Evolutionary conservation across 2,113 vertebrate genomes (phyloP), one percentile per base, ranked within the genome.

Genomic region (Epinephelus fuscoguttatus): DNA sequence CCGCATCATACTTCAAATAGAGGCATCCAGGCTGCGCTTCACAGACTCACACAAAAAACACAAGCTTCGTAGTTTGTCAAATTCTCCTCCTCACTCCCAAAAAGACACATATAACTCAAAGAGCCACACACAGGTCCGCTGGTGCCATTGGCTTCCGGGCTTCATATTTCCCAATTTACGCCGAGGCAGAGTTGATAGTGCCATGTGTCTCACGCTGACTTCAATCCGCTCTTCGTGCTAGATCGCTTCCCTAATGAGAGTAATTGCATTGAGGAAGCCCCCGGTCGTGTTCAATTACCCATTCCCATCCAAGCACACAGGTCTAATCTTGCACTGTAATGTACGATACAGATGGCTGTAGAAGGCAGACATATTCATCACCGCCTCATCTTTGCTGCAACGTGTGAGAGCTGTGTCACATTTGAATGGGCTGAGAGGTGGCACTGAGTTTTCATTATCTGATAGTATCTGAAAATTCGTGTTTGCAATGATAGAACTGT

Each of bases 271-370:
- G 80, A 90, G 84, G 87, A 92, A 89, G 88, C 86, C 91, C 86
- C 84, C 72, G 49, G 84, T 94, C 82, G 70, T 89, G 92, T 92
- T 94, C 89, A 93, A 92, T 94, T 94, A 91, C 75, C 81, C 78
- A 49, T 84, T 67, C 64, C 79, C 77, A 83, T 87, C 76, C 60
- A 75, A 81, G 81, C 88, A 87, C 70, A 82, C 59, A 23, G 52
- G 68, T 75, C 82, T 92, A 76, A 92, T 90, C 84, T 86, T 52
- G 21, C 67, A 63, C 76, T 49, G 59, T 87, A 85, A 86, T 80
- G 76, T 80, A 80, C 60, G 50, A 82, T 60, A 88, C 88, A 92
- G 88, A 91, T 89, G 89, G 84, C 70, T 87, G 50, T 27, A 30
- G 67, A 76, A 61, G 75, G 76, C 71, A 82, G 80, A 80, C 78